A percentile compares a stretch with the other conserved stretches of the same genome.
These are phyloP conservation scores for Allolobophora icterica DNA, from an alignment of 2,888 invertebrate species.

Conservation along the genomic window DNA sequence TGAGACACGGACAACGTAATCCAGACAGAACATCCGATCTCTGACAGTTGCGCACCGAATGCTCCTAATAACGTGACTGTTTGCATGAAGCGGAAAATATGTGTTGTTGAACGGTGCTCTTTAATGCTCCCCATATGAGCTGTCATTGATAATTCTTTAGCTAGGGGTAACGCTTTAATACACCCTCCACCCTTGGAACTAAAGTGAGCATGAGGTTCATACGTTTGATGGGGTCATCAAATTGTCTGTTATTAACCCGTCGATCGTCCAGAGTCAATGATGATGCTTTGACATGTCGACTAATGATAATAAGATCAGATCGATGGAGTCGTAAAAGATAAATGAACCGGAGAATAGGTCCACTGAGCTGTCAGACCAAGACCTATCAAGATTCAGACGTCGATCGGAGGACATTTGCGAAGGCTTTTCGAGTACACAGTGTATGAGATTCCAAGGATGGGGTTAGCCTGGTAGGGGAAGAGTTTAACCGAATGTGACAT, in stretches of 20 bases:
- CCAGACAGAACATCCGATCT: not conserved
- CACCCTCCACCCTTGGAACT: not conserved
- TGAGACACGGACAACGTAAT: not conserved
- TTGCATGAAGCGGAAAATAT: no score
- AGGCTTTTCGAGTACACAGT: not conserved
- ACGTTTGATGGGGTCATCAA: not conserved
- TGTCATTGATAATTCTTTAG: not conserved
- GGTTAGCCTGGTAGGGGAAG: no score
- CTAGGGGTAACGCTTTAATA: not conserved
- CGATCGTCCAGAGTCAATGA: not conserved
- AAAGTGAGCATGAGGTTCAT: not conserved
- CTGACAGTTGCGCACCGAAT: not conserved
- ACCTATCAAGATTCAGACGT: not conserved
- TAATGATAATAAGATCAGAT: not conserved
- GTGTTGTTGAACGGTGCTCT: not conserved
- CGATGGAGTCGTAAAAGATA: not conserved
- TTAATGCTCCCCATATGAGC: not conserved
- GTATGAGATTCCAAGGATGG: not conserved
- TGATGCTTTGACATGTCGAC: not conserved
- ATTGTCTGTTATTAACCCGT: not conserved
- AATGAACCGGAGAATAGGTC: not conserved
- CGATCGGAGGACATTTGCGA: not conserved
- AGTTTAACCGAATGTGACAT: not conserved
- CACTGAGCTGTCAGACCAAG: not conserved
- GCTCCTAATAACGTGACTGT: no score